Percentiles rank a stretch among this genome's conserved stretches.
Evolutionary conservation across 2,797 vertebrate genomes (phyloP).

Genomic region (Alfaro cultratus): DNA sequence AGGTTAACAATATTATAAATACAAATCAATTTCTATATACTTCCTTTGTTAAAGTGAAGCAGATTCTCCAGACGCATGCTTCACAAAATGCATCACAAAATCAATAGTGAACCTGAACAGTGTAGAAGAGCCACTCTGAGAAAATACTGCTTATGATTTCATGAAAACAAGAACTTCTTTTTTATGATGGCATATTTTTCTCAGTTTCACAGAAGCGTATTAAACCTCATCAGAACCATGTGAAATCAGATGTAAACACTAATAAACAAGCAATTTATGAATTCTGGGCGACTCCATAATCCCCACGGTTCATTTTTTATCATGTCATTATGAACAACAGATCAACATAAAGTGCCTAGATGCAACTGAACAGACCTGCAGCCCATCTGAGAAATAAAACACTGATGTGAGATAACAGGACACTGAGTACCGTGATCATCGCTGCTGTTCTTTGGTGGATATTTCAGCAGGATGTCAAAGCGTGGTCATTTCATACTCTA

Average conservation of each 20-base stretch:
- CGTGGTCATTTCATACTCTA: not conserved
- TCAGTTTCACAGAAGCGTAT: not conserved
- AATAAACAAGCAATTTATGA: not conserved
- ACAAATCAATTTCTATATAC: not conserved
- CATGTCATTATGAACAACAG: not conserved
- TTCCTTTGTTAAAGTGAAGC: not conserved
- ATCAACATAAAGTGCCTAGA: not conserved
- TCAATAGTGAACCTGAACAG: slow-evolving; percentile 21
- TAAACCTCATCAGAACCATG: not conserved
- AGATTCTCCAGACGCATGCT: not conserved
- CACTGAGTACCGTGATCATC: not conserved
- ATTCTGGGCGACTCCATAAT: not conserved
- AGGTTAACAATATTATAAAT: not conserved
- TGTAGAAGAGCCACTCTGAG: not conserved
- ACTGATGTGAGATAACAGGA: not conserved
- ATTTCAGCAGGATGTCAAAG: not conserved
- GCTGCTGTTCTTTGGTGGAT: not conserved
- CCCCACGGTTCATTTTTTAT: not conserved
- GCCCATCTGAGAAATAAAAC: not conserved
- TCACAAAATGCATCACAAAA: not conserved
- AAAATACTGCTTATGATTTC: not conserved
- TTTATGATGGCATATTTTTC: not conserved
- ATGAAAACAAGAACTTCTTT: not conserved
- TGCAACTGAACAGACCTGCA: not conserved
- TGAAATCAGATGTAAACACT: not conserved